Evolutionary conservation across 2,797 vertebrate species (phyloP).

Genomic region (Gymnocypris eckloni): DNA sequence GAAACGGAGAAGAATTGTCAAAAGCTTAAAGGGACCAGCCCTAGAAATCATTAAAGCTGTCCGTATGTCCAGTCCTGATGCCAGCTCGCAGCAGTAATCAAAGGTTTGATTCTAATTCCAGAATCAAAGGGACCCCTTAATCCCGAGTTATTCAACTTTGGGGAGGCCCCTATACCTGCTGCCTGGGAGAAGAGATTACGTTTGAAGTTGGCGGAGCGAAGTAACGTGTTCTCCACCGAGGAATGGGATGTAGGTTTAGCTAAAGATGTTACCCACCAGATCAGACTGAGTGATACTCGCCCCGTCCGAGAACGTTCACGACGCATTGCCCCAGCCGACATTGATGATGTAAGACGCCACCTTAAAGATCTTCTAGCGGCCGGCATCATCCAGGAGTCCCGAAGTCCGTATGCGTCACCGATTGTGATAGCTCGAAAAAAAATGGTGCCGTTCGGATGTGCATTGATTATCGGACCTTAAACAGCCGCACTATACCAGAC

Average conservation of each 20-base stretch:
- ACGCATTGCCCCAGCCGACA: not conserved
- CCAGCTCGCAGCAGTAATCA: no score
- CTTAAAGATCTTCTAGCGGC: not conserved
- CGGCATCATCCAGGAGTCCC: not conserved
- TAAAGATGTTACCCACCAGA: not conserved
- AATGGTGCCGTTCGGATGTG: no score
- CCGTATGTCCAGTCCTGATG: no score
- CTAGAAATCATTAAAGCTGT: no score
- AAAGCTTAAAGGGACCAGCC: no score
- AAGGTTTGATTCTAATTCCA: no score
- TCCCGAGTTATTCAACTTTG: not conserved
- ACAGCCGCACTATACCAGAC: no score
- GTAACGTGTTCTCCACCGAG: not conserved
- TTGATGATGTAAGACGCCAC: not conserved
- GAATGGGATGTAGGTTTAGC: slow-evolving; percentile 5
- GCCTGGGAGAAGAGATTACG: not conserved
- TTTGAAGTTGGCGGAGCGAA: no score
- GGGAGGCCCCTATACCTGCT: not conserved
- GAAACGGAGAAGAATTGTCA: no score
- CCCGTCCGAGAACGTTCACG: not conserved
- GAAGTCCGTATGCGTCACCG: not conserved
- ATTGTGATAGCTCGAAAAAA: no score
- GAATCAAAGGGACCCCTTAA: no score
- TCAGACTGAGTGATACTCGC: not conserved
- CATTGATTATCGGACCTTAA: no score